Conservation (phyloP, 2,113 vertebrate genomes). For the Polypterus senegalus region DNA sequence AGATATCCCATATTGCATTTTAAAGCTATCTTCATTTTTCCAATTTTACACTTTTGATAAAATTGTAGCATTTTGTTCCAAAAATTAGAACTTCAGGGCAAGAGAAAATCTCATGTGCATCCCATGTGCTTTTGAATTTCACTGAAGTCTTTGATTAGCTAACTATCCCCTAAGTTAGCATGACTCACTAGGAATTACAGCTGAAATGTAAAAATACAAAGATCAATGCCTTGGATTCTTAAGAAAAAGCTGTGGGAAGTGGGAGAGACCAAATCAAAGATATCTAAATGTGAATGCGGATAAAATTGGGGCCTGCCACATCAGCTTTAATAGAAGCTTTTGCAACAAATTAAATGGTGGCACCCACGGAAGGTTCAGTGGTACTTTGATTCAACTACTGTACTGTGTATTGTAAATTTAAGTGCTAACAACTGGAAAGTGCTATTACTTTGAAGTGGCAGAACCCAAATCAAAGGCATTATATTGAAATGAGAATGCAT, state of each 20-base stretch:
- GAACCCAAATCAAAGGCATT: no score
- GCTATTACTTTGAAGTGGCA: no score
- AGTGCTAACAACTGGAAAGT: no score
- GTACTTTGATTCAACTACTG: neutral
- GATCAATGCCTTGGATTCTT: neutral
- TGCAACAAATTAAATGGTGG: neutral
- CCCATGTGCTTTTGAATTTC: conserved; percentile 31
- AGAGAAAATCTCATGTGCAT: conserved; percentile 20
- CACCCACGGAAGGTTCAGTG: neutral
- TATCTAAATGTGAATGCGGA: no score
- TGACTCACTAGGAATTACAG: neutral
- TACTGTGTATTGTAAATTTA: no score
- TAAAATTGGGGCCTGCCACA: neutral
- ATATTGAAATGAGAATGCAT: no score
- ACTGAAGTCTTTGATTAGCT: conserved; percentile 16
- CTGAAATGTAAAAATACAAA: neutral
- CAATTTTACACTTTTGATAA: no score
- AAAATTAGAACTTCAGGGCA: neutral
- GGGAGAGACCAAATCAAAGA: neutral
- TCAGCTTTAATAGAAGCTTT: neutral
- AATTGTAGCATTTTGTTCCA: no score
- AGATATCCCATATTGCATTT: no score
- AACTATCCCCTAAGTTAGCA: neutral
- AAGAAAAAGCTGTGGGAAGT: neutral
- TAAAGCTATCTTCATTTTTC: no score